Conservation (phyloP, 53 echinoderm and acorn worm species). For the Hippasteria phrygiana region DNA sequence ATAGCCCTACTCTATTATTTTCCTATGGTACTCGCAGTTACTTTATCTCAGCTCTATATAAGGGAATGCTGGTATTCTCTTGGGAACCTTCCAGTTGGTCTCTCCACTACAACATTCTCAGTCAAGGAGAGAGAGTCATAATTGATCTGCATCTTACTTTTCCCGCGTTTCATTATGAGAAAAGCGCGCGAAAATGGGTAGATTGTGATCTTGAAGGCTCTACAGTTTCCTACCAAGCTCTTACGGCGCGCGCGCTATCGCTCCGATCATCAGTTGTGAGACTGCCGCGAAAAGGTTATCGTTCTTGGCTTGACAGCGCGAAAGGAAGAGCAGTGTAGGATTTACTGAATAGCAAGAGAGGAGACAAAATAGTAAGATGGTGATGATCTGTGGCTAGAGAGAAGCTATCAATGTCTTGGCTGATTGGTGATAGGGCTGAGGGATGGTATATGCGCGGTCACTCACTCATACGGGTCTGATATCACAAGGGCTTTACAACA, state of each 20-base stretch:
- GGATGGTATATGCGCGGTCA: slow-evolving; percentile 46
- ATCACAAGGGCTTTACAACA: not conserved
- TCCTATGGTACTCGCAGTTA: not conserved
- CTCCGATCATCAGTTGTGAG: slow-evolving; percentile 16
- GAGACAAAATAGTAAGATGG: slow-evolving; percentile 39
- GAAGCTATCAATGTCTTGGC: slow-evolving; percentile 59
- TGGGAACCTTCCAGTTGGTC: slow-evolving; percentile 57
- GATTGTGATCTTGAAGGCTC: slow-evolving; percentile 55
- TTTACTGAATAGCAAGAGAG: slow-evolving; percentile 23
- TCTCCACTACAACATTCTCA: slow-evolving; percentile 58
- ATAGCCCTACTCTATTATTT: slow-evolving; percentile 50
- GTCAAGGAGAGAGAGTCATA: slow-evolving; percentile 52
- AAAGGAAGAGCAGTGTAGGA: slow-evolving; percentile 33
- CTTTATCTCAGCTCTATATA: slow-evolving; percentile 36
- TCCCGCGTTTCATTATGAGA: slow-evolving; percentile 61
- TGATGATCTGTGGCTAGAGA: slow-evolving; percentile 53
- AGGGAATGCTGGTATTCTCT: slow-evolving; percentile 54
- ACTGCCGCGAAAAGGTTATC: slow-evolving; percentile 49
- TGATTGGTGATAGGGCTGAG: slow-evolving; percentile 36
- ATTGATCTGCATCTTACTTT: slow-evolving; percentile 62
- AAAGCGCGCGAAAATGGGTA: slow-evolving; percentile 63
- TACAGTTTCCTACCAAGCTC: slow-evolving; percentile 59
- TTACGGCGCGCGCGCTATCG: slow-evolving; percentile 19
- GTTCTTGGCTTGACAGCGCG: slow-evolving; percentile 9
- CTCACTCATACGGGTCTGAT: slow-evolving; percentile 15